These are phyloP conservation scores for Tursiops truncatus DNA, from an alignment of 2,113 vertebrate genomes.

Conservation along the genomic window DNA sequence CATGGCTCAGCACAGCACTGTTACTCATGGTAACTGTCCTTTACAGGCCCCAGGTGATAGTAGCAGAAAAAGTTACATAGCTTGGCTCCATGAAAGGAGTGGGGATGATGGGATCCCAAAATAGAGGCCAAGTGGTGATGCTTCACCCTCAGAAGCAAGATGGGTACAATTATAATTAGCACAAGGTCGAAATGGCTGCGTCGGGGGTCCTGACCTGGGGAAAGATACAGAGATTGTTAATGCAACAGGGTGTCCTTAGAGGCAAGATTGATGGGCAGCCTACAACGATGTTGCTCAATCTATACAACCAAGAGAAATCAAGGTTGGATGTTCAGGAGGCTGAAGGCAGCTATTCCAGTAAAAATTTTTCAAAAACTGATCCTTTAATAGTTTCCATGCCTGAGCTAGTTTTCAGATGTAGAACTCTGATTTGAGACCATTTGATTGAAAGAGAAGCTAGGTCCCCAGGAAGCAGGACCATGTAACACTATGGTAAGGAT, in stretches of 20 bases:
- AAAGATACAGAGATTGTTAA: not conserved
- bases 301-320: not conserved
- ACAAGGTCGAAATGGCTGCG: not conserved
- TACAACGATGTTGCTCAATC: not conserved
- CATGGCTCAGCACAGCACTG: not conserved
- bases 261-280: not conserved
- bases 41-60: not conserved
- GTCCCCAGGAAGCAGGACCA: not conserved
- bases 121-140: not conserved
- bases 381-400: not conserved
- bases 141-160: not conserved
- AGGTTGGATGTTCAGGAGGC: not conserved
- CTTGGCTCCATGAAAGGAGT: not conserved
- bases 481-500: not conserved
- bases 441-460: not conserved
- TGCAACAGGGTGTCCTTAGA: not conserved
- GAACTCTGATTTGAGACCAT: not conserved
- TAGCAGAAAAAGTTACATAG: not conserved
- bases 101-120: not conserved
- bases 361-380: not conserved
- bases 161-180: not conserved
- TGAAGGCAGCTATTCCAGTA: not conserved
- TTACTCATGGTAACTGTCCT: not conserved
- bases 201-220: not conserved
- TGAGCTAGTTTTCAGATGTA: not conserved